phyloP scores from a whole-genome alignment of 30 jellyfish, hydroid and myxozoan genomes.

The Aurelia sp. region DNA sequence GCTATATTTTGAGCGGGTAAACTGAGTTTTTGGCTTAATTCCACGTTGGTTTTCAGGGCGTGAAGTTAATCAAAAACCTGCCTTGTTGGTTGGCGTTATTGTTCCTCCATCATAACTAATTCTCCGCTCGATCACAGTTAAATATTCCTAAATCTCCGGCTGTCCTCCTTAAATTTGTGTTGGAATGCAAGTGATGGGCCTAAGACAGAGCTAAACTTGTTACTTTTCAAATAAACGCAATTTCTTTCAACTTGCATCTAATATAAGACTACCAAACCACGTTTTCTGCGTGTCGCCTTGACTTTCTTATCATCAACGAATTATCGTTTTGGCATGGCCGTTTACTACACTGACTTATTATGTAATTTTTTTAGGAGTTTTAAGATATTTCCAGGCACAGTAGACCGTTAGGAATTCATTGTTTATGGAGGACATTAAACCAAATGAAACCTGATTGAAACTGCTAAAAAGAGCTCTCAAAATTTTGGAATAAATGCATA shows the following conservation, averaged over 20 bases:
- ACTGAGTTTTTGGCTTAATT: slow-evolving; percentile 24
- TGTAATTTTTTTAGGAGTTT: no score
- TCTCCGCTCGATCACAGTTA: slow-evolving; percentile 24
- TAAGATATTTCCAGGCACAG: no score
- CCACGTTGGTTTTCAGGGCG: slow-evolving; percentile 85
- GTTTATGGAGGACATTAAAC: no score
- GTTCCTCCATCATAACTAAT: slow-evolving; percentile 80
- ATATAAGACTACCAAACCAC: neutral
- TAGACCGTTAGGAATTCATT: no score
- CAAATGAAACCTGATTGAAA: no score
- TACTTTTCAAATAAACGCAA: neutral
- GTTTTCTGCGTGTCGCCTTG: slow-evolving; percentile 22
- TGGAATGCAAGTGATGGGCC: slow-evolving; percentile 17
- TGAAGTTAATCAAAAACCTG: slow-evolving; percentile 89
- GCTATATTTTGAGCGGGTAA: slow-evolving; percentile 45
- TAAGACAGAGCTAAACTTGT: neutral
- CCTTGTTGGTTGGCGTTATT: slow-evolving; percentile 73
- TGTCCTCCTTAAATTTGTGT: slow-evolving; percentile 7
- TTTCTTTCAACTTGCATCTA: neutral
- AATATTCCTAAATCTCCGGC: neutral
- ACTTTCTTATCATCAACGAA: neutral
- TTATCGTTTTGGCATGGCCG: neutral
- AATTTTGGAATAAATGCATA: no score
- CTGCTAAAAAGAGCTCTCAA: no score
- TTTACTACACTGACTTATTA: no score